phyloP scores from a whole-genome alignment of 2,888 invertebrate species.

The Adelognathus sp. region DNA sequence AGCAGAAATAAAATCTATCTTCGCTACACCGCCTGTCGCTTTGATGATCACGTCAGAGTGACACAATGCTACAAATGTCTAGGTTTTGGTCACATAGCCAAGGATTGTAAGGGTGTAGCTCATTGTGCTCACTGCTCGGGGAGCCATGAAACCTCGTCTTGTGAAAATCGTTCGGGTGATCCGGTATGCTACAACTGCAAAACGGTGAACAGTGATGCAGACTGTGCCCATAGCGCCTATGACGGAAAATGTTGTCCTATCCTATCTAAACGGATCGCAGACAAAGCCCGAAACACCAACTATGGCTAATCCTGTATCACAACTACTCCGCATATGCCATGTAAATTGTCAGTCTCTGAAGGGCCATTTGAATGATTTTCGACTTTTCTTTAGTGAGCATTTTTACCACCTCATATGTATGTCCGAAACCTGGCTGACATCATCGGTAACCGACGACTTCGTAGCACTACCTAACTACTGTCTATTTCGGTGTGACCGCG shows the following conservation, averaged over 20 bases:
- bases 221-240: background rate
- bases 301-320: background rate
- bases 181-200: background rate
- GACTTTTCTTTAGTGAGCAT: background rate
- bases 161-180: background rate
- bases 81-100: constrained; percentile 37
- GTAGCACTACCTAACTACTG: background rate
- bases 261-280: background rate
- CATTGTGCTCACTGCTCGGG: constrained; percentile 18
- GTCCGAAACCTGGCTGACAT: background rate
- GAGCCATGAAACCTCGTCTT: background rate
- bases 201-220: background rate
- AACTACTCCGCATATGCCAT: background rate
- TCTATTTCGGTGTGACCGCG: background rate
- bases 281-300: background rate
- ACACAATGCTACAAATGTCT: constrained; percentile 52
- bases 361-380: background rate
- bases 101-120: constrained; percentile 12
- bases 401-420: background rate
- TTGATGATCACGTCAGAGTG: constrained; percentile 40
- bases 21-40: background rate
- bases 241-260: background rate
- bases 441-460: background rate
- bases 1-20: constrained; percentile 1
- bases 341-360: background rate